phyloP scores from a whole-genome alignment of 2,113 vertebrate species.

The Strigops habroptila region DNA sequence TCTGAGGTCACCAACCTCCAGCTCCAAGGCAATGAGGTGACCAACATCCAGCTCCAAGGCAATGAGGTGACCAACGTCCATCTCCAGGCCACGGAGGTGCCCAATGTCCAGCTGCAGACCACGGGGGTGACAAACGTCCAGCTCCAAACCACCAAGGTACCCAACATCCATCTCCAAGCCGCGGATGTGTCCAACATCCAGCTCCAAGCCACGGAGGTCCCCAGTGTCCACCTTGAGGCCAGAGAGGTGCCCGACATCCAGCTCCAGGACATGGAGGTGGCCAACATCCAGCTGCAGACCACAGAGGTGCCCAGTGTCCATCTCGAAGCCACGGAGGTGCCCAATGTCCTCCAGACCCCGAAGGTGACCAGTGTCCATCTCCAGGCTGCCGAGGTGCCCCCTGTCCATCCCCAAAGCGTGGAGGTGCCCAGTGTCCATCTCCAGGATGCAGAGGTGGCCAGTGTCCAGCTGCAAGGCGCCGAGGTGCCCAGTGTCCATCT shows the following conservation, averaged over 20 bases:
- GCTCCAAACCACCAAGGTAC: neutral
- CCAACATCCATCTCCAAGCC: neutral
- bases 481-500: neutral
- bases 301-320: neutral
- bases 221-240: neutral
- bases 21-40: too few relatives aligned
- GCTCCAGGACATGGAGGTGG: neutral
- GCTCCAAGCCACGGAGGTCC: neutral
- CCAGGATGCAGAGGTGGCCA: too few relatives aligned
- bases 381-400: neutral
- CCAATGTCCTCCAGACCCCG: neutral
- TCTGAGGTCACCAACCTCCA: neutral
- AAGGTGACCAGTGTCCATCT: neutral
- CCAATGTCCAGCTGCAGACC: neutral
- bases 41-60: neutral
- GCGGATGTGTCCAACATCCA: neutral
- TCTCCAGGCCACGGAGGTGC: neutral
- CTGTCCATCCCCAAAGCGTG: neutral
- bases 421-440: neutral
- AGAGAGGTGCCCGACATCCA: neutral
- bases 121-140: neutral
- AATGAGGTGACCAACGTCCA: neutral
- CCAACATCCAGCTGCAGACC: neutral
- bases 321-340: neutral
- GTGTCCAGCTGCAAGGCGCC: neutral